Percentiles rank a stretch among this genome's conserved stretches.
phyloP scores from a whole-genome alignment of 2,888 invertebrate genomes.

The Lordiphosa andalusiaca region DNA sequence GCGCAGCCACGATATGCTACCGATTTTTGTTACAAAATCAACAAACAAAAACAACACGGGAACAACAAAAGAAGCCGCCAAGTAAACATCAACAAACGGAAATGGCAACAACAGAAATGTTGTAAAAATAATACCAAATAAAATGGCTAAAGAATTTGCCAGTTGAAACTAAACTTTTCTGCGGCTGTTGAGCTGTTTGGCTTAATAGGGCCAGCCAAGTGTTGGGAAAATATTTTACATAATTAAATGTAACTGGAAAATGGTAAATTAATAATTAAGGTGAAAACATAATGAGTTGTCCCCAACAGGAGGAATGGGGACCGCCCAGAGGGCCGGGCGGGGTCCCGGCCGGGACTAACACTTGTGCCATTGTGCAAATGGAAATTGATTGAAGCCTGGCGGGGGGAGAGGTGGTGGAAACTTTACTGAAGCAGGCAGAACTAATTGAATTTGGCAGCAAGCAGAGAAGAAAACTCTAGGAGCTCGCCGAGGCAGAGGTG shows the following conservation, averaged over 20 bases:
- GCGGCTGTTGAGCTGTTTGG: background rate
- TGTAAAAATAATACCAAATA: constrained; percentile 30
- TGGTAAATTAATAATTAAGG: constrained; percentile 67
- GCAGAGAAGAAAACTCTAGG: constrained; percentile 30
- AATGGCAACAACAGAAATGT: constrained; percentile 28
- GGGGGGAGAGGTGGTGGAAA: background rate
- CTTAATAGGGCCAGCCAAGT: background rate
- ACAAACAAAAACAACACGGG: constrained; percentile 8
- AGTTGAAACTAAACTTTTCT: background rate
- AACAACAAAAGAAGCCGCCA: constrained; percentile 50
- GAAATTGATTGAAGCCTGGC: constrained; percentile 44
- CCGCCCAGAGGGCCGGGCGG: background rate
- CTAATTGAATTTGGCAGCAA: constrained; percentile 52
- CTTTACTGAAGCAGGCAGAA: constrained; percentile 22
- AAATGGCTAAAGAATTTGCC: constrained; percentile 6
- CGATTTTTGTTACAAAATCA: constrained; percentile 41
- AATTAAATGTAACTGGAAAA: constrained; percentile 60
- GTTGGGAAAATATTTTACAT: constrained; percentile 50
- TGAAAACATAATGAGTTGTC: constrained; percentile 59
- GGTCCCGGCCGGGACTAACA: background rate
- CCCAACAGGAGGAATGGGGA: background rate
- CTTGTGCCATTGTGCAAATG: constrained; percentile 30
- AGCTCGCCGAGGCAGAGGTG: constrained; percentile 15
- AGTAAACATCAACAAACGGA: constrained; percentile 46
- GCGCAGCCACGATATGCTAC: constrained; percentile 6